These are phyloP conservation scores for Eugnorisma glareosa DNA, from an alignment of 2,888 invertebrate species.

Conservation along the genomic window DNA sequence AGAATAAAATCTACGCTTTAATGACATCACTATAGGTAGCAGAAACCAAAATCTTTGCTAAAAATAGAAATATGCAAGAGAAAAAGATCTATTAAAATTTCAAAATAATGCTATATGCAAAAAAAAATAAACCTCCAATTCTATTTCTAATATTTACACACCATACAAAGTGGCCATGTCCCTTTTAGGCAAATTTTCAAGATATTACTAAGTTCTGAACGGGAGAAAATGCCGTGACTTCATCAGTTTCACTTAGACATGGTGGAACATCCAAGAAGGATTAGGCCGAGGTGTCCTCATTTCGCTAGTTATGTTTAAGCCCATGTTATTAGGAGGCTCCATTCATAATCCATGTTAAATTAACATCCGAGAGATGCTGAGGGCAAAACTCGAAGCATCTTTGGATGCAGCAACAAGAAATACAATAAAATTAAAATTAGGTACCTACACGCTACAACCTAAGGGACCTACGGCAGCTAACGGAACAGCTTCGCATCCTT, in stretches of 20 bases:
- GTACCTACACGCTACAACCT: not conserved
- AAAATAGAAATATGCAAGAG: not conserved
- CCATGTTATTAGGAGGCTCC: not conserved
- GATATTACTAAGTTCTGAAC: not conserved
- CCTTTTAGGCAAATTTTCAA: not conserved
- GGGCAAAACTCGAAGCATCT: not conserved
- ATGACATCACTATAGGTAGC: not conserved
- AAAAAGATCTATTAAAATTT: not conserved
- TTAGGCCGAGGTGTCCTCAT: not conserved
- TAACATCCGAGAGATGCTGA: not conserved
- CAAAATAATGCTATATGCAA: no score
- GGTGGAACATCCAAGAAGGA: not conserved
- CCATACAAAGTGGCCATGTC: not conserved
- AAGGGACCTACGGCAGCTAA: not conserved
- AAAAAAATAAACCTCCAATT: not conserved
- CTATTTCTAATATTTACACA: not conserved
- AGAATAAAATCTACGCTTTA: not conserved
- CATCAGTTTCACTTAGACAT: not conserved
- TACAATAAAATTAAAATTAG: not conserved
- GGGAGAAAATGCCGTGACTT: not conserved
- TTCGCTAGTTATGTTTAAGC: not conserved
- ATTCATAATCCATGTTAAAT: slow-evolving; percentile 3
- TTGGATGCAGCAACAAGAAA: not conserved
- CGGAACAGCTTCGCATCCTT: not conserved
- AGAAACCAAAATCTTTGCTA: not conserved